A percentile compares a stretch with the other conserved stretches of the same genome.
phyloP scores from a whole-genome alignment of 2,888 invertebrate genomes.

The Metalampra italica region DNA sequence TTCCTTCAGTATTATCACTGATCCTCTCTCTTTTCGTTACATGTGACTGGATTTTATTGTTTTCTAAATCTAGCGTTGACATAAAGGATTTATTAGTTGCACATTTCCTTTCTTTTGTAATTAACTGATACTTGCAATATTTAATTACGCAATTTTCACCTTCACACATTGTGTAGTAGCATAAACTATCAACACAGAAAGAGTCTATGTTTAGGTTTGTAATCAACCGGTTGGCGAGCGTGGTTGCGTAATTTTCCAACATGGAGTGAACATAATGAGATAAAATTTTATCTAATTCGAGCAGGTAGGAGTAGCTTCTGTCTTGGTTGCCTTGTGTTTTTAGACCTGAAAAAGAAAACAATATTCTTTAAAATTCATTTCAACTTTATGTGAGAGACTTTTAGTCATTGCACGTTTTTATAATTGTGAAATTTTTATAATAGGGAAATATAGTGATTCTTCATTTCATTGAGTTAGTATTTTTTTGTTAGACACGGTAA shows the following conservation, averaged over 20 bases:
- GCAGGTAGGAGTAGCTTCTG: constrained; percentile 13
- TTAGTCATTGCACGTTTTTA: background rate
- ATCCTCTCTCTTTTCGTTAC: constrained; percentile 6
- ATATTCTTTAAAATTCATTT: too few species aligned
- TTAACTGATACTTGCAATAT: constrained; percentile 43
- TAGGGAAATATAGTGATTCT: too few species aligned
- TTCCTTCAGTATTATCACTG: constrained; percentile 30
- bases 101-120: constrained; percentile 38
- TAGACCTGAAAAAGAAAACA: constrained; percentile 25
- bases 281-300: constrained; percentile 26
- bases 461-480: too few species aligned
- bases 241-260: constrained; percentile 38
- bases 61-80: constrained; percentile 15
- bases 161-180: constrained; percentile 43
- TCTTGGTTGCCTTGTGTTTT: constrained; percentile 14
- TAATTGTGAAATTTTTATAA: background rate
- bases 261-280: constrained; percentile 32
- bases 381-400: too few species aligned
- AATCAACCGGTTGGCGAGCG: constrained; percentile 41
- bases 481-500: too few species aligned
- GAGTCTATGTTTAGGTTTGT: constrained; percentile 35
- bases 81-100: constrained; percentile 18
- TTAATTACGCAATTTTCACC: constrained; percentile 28
- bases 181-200: constrained; percentile 42
- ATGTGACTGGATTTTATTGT: constrained; percentile 16